Evolutionary conservation across 2,888 invertebrate species (phyloP), one percentile per base, ranked within the genome.

Genomic region (Drosophila barbarae): DNA sequence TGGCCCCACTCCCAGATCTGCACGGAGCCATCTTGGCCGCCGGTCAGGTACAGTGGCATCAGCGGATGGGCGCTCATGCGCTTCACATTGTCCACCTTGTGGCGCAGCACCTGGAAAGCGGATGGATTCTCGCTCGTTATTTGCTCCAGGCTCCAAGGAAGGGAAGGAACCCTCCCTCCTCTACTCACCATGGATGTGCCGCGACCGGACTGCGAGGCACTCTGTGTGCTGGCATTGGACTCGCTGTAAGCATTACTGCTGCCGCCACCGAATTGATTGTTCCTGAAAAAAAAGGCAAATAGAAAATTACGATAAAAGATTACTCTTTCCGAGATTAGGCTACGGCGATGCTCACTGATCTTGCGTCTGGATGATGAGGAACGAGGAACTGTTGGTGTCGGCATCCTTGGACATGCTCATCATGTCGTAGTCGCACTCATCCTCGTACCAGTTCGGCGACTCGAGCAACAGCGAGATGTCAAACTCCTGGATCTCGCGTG

Each of bases 1-100:
- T 98, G 98, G 8, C 97, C 97, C 98, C 99, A 99, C 90, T 99
- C 99, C 98, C 99, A 98, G 72, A 98, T 92, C 76, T 96, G 95
- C 1, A 98, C 98, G 0, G 98, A 97, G 9, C 98, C 98, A 90
- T 98, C 98, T 87, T 97, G 96, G 12, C 97, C 95, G 58, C 98
- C 98, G 42, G 97, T 97, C 79, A 98, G 90, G 90, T 98, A 99
- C 82, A 99, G 92, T 34, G 99, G 98, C 88, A 98, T 92, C 57
- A 96, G 91, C 15, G 99, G 98, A 92, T 99, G 99, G 18, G 98
- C 95, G 73, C 97, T 96, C 91, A 99, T 96, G 88, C 98, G 93
- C 89, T 98, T 93, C 71, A 98, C 96, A 84, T 98, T 98, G 90
- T 97, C 95, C 72, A 98, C 94, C 90, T 96, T 95, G 89, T 98